Evolutionary conservation across 2,797 vertebrate species (phyloP), one percentile per base, ranked within the genome.

Genomic region (Salmo trutta): DNA sequence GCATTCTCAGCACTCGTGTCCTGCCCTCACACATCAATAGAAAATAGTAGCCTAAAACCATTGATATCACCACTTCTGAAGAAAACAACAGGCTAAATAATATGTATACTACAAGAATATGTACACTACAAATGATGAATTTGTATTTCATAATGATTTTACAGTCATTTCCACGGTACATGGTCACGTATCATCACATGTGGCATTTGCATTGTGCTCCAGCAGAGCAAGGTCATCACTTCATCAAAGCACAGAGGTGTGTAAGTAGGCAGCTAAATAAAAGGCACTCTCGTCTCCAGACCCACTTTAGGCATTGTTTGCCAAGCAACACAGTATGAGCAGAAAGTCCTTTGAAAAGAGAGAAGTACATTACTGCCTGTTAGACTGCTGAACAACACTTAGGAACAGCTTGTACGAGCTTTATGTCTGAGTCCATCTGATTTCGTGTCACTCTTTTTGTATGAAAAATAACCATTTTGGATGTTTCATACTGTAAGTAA

Each of bases 401-500:
- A 24, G 41, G 10, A 47, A 47, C 10, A 47, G 59, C 24, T 4
- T 14, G 21, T 64, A 4, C 3, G 3, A 16, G 2, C 56, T 24
- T n/a, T 10, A 21, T 12, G 59, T 64, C 59, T 64, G 59, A 21
- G 10, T 6, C 21, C 59, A 1, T 64, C 10, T 10, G 59, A 64
- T 24, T 64, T 10, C 10, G 14, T 64, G 12, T 14, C 10, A 12
- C 41, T 47, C 41, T 47, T 47, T 47, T 47, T 47, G 41, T 47
- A 12, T 47, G 41, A 12, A 12, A 47, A 47, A 47, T 1, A 47
- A 47, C 41, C 41, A 0, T 3, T 47, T 47, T 47, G 10, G 10
- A 47, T 10, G 82, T 80, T 79, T 85, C 83, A 89, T 87, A 83
- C 65, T 85, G 79, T 62, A 90, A 90, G 88, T 81, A 79, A 72